Base-by-base conservation (phyloP, 2,797 vertebrate species). In the Sebastes goodei region DNA sequence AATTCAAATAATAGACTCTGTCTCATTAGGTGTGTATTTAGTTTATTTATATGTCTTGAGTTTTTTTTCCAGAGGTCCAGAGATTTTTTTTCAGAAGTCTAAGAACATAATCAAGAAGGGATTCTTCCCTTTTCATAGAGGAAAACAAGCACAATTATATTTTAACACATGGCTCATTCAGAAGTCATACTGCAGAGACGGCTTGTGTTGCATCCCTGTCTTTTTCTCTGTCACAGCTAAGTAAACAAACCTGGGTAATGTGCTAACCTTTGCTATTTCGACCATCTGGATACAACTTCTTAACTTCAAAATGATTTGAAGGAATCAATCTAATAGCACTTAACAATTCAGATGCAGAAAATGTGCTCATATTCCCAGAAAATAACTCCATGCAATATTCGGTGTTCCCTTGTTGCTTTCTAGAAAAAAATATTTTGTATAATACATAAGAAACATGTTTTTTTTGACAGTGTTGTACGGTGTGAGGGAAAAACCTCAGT, bases 231-330 rank as follows among this genome's bases (percentile, higher is more conserved):
- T 80, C 49, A 42, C 14, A 27, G 61, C 57, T n/a, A 66, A 69
- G 66, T 66, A 84, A 83, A 71, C 17, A 56, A 55, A 76, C 29
- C 60, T 4, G 2, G 17, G 63, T 62, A 20, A 64, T 63, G 21
- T 73, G 14, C 21, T 70, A 71, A 55, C 17, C 5, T 76, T 61
- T 64, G 33, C 46, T 61, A 17, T 63, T 61, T 10, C 3, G 32
- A 14, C 71, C 70, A 71, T 76, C 62, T 74, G 66, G 32, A 35
- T 71, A 46, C 49, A 49, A 2, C 2, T 2, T 46, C 29, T 64
- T 10, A 35, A 53, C 21, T 56, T 72, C 15, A 46, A 62, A 59
- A 38, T 46, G 4, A 62, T 32, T 69, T 79, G 5, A 53, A 63
- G 80, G 1, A 76, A 68, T 30, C 0, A 21, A 63, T 76, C 0